Base-by-base conservation (phyloP, 2,888 invertebrate genomes). In the Amphipoea oculea region DNA sequence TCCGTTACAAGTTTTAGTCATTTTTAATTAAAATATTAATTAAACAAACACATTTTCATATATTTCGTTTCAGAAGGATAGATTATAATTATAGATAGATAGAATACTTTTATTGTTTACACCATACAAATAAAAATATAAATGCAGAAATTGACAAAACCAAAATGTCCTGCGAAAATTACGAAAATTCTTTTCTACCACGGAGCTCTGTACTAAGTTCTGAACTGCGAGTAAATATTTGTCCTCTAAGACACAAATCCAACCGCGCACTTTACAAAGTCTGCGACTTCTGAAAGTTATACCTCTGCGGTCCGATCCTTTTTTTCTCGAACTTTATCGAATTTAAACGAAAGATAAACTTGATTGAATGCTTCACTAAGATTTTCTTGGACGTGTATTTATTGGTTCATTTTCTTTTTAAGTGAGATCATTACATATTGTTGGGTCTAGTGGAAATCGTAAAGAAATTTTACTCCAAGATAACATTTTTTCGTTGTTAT, bases 241-340 rank as follows among this genome's bases (percentile, higher is more conserved):
- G 48, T 48, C 68, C 68, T 82, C 0, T 36, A 57, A 51, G 82
- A 76, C 80, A 23, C 60, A 54, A 74, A 75, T 48, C 29, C 40
- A 57, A 82, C 40, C 45, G 23, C 62, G 68, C 23, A 63, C 60
- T 51, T 71, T 29, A 67, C n/a, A 17, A 23, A 76, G 11, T 62
- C 17, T 63, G 73, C 6, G 40, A 62, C 73, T 71, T 79, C 74
- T 63, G 4, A 51, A 51, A 62, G 17, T 79, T 66, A 36, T 65
- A 74, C 20, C 4, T 84, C 80, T 67, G 84, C 68, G 85, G 45
- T 57, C 0, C 2, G 57, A 73, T 69, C 72, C 60, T 85, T 81
- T 86, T 85, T 79, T 87, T 74, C 48, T 75, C 54, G 29, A 77
- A 88, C 67, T 83, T 83, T 65, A 79, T 82, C 65, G 78, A 84